Evolutionary conservation across 1,140 invertebrate species (phyloP), one percentile per base, ranked within the genome.

Genomic region (Nephotettix cincticeps): DNA sequence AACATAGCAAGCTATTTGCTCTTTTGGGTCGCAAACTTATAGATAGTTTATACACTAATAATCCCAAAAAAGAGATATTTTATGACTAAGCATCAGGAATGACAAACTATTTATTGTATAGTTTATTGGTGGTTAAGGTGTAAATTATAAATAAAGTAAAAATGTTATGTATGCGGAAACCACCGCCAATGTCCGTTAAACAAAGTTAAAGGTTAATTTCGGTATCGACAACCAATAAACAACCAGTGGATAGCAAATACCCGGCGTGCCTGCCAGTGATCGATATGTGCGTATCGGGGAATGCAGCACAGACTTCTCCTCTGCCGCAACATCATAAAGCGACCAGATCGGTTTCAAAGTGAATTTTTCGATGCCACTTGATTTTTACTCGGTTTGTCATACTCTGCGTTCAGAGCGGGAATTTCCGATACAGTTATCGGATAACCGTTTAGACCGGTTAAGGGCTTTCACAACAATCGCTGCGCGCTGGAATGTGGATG

Each of bases 321-420:
- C 4, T 17, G 4, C n/a, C 47, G 47, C 14, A 51, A 40, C 17
- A 17, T 40, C 36, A 40, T 17, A 40, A 40, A 40, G 36, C 6
- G 36, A 6, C 17, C 36, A 6, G 36, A 40, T n/a, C n/a, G 47
- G 47, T 51, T 51, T 11, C 47, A 51, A 51, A 51, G 47, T 51
- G 47, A 51, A 51, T 51, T 9, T 51, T 51, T 51, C 47, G 47
- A 51, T 51, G 21, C 47, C 47, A 51, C 47, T 51, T 51, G 47
- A 51, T 51, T 51, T 51, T 51, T 51, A 21, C 47, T 17, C 47
- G 32, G 32, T 36, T 36, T 36, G 32, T 36, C 32, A 36, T 36
- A 4, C 32, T n/a, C n/a, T n/a, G n/a, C n/a, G n/a, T n/a, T n/a
- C n/a, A n/a, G 14, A 36, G 3, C 6, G 21, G 47, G 47, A 51